Conservation (phyloP, 2,888 invertebrate genomes). For the Oscheius sp. region DNA sequence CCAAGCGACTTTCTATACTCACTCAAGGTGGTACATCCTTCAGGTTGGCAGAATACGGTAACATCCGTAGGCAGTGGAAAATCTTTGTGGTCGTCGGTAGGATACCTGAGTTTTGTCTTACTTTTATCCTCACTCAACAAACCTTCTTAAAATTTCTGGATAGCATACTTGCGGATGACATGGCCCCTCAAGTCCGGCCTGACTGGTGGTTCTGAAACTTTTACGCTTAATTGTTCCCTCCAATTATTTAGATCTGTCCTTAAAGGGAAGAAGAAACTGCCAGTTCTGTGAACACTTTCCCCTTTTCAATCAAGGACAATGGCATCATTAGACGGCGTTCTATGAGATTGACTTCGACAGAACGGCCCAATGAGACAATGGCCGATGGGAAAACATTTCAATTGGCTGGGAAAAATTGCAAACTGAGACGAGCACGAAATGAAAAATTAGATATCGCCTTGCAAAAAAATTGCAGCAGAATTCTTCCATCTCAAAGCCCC, state of each 20-base stretch:
- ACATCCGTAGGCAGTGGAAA: slow-evolving; percentile 96
- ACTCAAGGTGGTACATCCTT: slow-evolving; percentile 89
- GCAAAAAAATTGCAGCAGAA: no score
- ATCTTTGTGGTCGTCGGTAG: slow-evolving; percentile 77
- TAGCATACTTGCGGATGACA: slow-evolving; percentile 40
- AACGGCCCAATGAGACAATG: no score
- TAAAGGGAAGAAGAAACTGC: no score
- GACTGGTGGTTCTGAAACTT: slow-evolving; percentile 33
- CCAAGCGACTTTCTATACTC: slow-evolving; percentile 22
- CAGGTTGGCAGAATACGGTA: slow-evolving; percentile 99
- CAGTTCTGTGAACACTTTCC: no score
- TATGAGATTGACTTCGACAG: no score
- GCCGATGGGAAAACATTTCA: no score
- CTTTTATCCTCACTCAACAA: neutral
- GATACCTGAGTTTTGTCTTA: slow-evolving; percentile 78
- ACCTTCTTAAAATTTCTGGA: slow-evolving; percentile 57
- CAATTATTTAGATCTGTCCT: no score
- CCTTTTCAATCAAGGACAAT: neutral
- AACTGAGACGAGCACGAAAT: no score
- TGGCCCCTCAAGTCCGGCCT: slow-evolving; percentile 23
- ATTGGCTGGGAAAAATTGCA: neutral
- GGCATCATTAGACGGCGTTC: no score
- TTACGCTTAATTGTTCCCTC: neutral
- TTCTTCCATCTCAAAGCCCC: no score
- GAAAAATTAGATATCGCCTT: no score